These are phyloP conservation scores for Prunella fulvescens DNA, from an alignment of 2,113 vertebrate genomes.

Conservation along the genomic window DNA sequence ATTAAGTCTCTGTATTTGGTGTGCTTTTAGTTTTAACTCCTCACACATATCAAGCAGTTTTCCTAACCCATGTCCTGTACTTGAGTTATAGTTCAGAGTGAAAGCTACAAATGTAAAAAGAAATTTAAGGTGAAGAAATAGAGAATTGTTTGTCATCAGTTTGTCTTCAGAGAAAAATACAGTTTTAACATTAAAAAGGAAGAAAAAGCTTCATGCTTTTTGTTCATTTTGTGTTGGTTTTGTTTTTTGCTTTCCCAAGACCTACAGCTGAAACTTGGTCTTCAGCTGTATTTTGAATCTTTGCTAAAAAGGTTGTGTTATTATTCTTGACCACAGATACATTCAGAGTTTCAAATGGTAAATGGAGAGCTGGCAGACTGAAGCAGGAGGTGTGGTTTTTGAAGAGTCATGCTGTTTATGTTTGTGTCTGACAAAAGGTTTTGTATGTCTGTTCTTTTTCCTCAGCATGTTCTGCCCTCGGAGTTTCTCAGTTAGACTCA, in stretches of 20 bases:
- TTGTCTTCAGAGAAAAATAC: background rate
- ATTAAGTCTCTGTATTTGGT: background rate
- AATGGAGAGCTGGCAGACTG: background rate
- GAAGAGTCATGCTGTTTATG: background rate
- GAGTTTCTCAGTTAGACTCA: conserved; percentile 91
- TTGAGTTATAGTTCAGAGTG: background rate
- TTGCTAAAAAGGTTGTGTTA: background rate
- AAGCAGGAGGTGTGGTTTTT: background rate
- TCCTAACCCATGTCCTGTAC: background rate
- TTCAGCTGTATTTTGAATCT: background rate
- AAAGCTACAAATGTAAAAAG: background rate
- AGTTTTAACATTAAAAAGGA: background rate
- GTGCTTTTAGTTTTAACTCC: background rate
- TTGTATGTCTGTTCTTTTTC: background rate
- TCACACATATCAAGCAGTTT: background rate
- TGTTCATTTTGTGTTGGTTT: background rate
- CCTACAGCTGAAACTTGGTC: background rate
- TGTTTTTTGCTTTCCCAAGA: background rate
- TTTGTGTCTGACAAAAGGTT: background rate
- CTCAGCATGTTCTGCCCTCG: conserved; percentile 85
- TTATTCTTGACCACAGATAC: background rate
- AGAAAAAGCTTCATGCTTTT: background rate
- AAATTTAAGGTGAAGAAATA: background rate
- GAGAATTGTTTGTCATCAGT: background rate
- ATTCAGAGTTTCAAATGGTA: background rate